A percentile compares a stretch with the other conserved stretches of the same genome.
These are phyloP conservation scores for Sapajus apella DNA, from an alignment of 2,113 vertebrate genomes.

Conservation along the genomic window DNA sequence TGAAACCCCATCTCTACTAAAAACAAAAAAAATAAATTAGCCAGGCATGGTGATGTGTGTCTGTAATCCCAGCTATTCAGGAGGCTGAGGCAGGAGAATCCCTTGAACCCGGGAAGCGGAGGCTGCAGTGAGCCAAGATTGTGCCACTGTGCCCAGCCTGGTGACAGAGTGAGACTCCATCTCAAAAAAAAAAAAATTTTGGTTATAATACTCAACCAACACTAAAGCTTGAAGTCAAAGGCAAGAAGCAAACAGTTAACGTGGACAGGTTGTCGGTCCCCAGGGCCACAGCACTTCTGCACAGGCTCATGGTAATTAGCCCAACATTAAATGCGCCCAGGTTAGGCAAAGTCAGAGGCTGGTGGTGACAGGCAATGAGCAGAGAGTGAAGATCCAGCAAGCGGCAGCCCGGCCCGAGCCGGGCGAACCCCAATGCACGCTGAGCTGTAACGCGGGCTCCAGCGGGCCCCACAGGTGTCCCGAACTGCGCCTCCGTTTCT, in stretches of 20 bases:
- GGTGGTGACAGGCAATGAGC: background rate
- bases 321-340: background rate
- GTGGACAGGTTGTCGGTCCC: background rate
- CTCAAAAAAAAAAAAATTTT: no score
- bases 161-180: no score
- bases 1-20: no score
- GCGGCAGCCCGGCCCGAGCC: background rate
- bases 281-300: background rate
- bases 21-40: no score
- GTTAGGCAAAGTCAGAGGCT: background rate
- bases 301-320: fast-evolving
- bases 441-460: background rate
- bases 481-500: background rate
- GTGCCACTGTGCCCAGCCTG: no score
- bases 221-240: background rate
- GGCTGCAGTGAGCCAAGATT: no score
- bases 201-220: background rate
- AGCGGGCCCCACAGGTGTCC: background rate
- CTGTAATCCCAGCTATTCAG: no score
- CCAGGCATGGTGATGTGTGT: no score
- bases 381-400: background rate
- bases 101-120: no score
- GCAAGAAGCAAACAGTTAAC: background rate
- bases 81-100: no score
- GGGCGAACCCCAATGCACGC: background rate